phyloP scores from a whole-genome alignment of 1,140 invertebrate species.

The Eupristina koningsbergeri region DNA sequence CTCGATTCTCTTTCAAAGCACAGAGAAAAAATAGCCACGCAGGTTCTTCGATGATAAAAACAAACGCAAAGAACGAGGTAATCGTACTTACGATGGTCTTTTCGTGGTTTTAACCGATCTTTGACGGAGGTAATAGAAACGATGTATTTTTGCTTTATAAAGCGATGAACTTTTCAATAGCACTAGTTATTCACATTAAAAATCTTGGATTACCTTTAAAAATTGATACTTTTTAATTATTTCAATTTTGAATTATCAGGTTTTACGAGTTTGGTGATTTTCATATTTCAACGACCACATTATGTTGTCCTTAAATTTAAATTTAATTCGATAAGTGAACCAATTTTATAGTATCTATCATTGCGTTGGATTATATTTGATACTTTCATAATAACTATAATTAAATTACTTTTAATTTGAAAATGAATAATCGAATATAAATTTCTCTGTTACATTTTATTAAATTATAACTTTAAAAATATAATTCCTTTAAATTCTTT shows the following conservation, averaged over 20 bases:
- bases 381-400: too few relatives aligned
- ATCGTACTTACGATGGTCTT: constrained; percentile 26
- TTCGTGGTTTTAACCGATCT: constrained; percentile 36
- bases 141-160: constrained; percentile 27
- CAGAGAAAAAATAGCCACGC: constrained; percentile 14
- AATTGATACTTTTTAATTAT: constrained; percentile 18
- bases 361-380: too few relatives aligned
- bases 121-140: constrained; percentile 39
- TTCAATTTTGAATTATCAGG: background rate
- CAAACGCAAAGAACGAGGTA: constrained; percentile 16
- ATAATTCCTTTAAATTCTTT: too few relatives aligned
- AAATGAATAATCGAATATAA: too few relatives aligned
- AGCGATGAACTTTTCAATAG: background rate
- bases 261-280: background rate
- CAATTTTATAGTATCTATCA: too few relatives aligned
- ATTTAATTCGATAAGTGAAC: too few relatives aligned
- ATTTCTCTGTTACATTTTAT: too few relatives aligned
- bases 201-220: constrained; percentile 17
- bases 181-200: constrained; percentile 34
- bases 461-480: too few relatives aligned
- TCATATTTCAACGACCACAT: background rate
- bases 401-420: too few relatives aligned
- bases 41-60: constrained; percentile 46
- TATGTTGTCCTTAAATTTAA: background rate
- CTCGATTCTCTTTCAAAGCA: too few relatives aligned